Evolutionary conservation across 2,113 vertebrate genomes (phyloP).

Genomic region (Pterophyllum scalare): DNA sequence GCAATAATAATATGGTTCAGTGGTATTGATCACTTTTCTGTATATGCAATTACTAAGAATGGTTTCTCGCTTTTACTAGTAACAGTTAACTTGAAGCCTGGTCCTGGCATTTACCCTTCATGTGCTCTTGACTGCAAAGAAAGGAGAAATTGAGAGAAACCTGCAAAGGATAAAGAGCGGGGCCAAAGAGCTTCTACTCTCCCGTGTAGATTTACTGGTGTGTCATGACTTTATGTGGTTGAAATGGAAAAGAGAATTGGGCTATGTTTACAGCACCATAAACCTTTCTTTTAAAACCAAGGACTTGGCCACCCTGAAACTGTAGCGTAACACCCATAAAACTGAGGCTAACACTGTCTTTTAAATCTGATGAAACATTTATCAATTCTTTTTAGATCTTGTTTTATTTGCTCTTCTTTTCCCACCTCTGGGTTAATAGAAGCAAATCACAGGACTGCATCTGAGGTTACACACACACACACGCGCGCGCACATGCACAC

Average conservation of each 20-base stretch:
- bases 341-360: constrained; percentile 72
- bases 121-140: constrained; percentile 33
- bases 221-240: constrained; percentile 80
- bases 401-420: constrained; percentile 72
- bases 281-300: constrained; percentile 84
- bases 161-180: constrained; percentile 31
- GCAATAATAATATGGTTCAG: neutral
- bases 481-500: too few species aligned
- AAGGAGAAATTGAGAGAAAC: constrained; percentile 28
- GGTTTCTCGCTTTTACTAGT: neutral
- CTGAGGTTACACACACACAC: neutral
- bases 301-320: constrained; percentile 80
- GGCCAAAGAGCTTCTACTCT: constrained; percentile 58
- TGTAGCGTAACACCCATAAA: constrained; percentile 69
- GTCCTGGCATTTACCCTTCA: constrained; percentile 42
- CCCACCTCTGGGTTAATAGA: constrained; percentile 60
- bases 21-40: neutral
- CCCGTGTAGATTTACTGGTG: constrained; percentile 78
- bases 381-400: constrained; percentile 78
- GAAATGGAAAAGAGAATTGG: constrained; percentile 85
- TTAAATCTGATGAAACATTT: constrained; percentile 82
- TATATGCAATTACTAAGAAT: neutral
- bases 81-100: neutral
- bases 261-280: constrained; percentile 82
- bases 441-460: constrained; percentile 50